Evolutionary conservation across 2,888 invertebrate species (phyloP), one percentile per base, ranked within the genome.

Genomic region (Rhamnusium bicolor): DNA sequence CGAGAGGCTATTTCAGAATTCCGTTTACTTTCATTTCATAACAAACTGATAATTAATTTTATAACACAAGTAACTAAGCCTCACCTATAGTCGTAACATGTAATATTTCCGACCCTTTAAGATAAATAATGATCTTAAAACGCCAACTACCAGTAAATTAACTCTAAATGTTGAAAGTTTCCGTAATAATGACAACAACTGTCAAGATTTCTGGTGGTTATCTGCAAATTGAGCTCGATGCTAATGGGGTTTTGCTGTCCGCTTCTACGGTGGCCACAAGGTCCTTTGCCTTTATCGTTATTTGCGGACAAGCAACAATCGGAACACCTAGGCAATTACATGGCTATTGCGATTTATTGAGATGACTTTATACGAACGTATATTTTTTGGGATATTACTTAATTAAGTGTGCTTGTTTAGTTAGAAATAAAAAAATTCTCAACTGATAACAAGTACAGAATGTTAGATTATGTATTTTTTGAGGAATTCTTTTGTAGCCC

Each of bases 181-280:
- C 67, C 70, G 61, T 62, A 73, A 67, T 66, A 70, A 73, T 66
- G 61, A 69, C 53, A 66, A 56, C 54, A 49, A 40, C 67, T 62
- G 69, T 65, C 67, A 68, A 21, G 72, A 60, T 67, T 60, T 67
- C 67, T 51, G 61, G 51, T 32, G 70, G 65, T 78, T 77, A 79
- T 79, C 79, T 69, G 75, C 74, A 65, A 78, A 78, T 73, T 74
- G 74, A 61, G 72, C 65, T 70, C 63, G 66, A 76, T 74, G 71
- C 74, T 81, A 81, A 81, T 81, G 81, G 81, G 72, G 72, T 77
- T 80, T 79, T 69, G 76, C 65, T 81, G 81, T 81, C 72, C 66
- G 54, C 72, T 51, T 67, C 72, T 71, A 63, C 72, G 79, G 79
- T 75, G 81, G 81, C 75, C 79, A 65, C 54, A 46, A 62, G 32